These are phyloP conservation scores for Chymomyza fuscimana DNA, from an alignment of 2,888 invertebrate genomes.

Conservation along the genomic window DNA sequence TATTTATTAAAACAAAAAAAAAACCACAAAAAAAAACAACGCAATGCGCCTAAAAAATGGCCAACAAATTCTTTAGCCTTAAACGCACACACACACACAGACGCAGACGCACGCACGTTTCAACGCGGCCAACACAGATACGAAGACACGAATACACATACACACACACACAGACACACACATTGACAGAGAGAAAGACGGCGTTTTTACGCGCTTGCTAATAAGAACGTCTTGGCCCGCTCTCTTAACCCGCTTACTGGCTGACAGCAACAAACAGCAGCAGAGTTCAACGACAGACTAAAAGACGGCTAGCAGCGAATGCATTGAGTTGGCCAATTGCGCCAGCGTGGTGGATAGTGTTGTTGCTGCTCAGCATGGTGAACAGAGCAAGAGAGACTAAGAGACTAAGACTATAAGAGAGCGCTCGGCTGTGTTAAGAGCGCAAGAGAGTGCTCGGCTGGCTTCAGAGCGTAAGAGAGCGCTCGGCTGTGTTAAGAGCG, in stretches of 20 bases:
- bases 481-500: too few relatives aligned
- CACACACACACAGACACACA: not conserved
- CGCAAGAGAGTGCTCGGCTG: too few relatives aligned
- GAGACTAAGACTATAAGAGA: too few relatives aligned
- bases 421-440: too few relatives aligned
- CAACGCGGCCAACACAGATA: not conserved
- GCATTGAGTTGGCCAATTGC: not conserved
- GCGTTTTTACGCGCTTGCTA: not conserved
- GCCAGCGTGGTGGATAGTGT: not conserved
- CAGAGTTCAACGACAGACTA: conserved; percentile 65
- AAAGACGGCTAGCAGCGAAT: conserved; percentile 34
- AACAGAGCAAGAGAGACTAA: conserved; percentile 2
- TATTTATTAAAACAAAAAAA: not conserved
- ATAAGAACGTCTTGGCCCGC: not conserved
- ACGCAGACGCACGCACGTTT: not conserved
- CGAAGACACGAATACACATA: not conserved
- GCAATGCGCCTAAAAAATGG: not conserved
- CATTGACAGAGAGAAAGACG: not conserved
- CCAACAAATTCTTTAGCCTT: not conserved
- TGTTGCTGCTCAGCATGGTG: conserved; percentile 33
- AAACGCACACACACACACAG: not conserved
- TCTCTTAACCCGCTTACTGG: conserved; percentile 1
- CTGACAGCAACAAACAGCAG: conserved; percentile 51
- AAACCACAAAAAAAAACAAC: not conserved
- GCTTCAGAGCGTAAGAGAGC: too few relatives aligned